Evolutionary conservation across 2,797 vertebrate species (phyloP), one percentile per base, ranked within the genome.

Genomic region (Acanthurus leucopareius): DNA sequence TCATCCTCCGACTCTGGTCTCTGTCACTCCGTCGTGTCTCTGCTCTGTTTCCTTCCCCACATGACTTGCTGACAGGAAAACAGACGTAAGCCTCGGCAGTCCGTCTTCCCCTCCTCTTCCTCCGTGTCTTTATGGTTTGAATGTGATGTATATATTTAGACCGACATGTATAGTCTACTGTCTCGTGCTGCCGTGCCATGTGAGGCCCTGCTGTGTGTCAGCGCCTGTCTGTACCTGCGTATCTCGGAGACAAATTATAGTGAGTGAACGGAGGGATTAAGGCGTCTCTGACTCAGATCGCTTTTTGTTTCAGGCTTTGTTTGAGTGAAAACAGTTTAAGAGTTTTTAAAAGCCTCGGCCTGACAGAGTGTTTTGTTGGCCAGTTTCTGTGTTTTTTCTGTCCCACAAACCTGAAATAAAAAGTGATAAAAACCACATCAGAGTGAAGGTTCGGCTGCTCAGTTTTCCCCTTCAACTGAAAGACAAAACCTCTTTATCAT

Each of bases 111-210:
- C 20, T 45, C 71, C 20, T 45, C 71, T 58, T 77, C 73, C 67
- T 61, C 17, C 16, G 4, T 22, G 52, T 49, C 76, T 68, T 69
- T 49, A 64, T 20, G 72, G 87, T 88, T 78, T 86, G 78, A 82
- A 35, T 48, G 7, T 61, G 57, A 51, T 73, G 82, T 90, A 80
- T 86, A 91, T n/a, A 80, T 73, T 80, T 0, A 16, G 16, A 0
- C 65, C 84, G 91, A 86, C 64, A 16, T 92, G 92, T 92, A 73
- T 92, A 91, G 91, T 92, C 92, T 93, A 54, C 77, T 53, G 56
- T 79, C 74, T 1, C 35, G 62, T 38, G 1, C 38, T 66, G 5
- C 19, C 16, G 54, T 57, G 28, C 42, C 75, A 10, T 4, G 61
- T 3, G 62, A 79, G 64, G 69, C 73, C 3, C 86, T 78, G 86